A percentile compares a stretch with the other conserved stretches of the same genome.
Evolutionary conservation across 2,113 vertebrate genomes (phyloP).

Genomic region (Thamnaconus septentrionalis): DNA sequence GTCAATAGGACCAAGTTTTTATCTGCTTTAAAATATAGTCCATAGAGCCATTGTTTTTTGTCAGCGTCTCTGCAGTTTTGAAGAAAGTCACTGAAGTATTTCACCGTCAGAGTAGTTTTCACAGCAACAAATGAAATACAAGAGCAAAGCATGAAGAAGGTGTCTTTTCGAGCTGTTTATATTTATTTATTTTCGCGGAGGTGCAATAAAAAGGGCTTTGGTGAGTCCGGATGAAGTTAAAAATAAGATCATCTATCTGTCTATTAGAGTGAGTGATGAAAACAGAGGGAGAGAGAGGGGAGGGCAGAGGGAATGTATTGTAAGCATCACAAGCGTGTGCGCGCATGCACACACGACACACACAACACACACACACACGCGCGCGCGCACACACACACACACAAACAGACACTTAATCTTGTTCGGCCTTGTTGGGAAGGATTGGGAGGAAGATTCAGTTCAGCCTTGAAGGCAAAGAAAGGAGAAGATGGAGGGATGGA

Average conservation of each 20-base stretch:
- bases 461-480: slow-evolving; percentile 42
- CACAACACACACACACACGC: slow-evolving; percentile 2
- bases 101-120: too few species aligned
- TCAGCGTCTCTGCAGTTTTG: slow-evolving; percentile 23
- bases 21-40: too few species aligned
- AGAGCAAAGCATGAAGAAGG: too few species aligned
- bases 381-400: slow-evolving; percentile 14
- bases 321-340: neutral
- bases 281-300: slow-evolving; percentile 18
- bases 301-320: slow-evolving; percentile 15
- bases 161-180: too few species aligned
- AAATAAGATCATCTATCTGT: slow-evolving; percentile 32
- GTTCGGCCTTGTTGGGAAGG: slow-evolving; percentile 30
- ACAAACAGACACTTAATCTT: slow-evolving; percentile 29
- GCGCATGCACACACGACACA: neutral
- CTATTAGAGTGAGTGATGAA: slow-evolving; percentile 3
- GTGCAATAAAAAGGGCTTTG: too few species aligned
- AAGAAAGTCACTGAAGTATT: slow-evolving; percentile 13
- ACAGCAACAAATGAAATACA: too few species aligned
- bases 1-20: too few species aligned
- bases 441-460: slow-evolving; percentile 31
- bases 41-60: neutral
- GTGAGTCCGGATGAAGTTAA: slow-evolving; percentile 16
- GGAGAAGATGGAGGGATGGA: slow-evolving; percentile 1
- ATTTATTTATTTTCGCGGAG: too few species aligned